Conservation (phyloP, 2,113 vertebrate species). For the Anarrhichthys ocellatus region DNA sequence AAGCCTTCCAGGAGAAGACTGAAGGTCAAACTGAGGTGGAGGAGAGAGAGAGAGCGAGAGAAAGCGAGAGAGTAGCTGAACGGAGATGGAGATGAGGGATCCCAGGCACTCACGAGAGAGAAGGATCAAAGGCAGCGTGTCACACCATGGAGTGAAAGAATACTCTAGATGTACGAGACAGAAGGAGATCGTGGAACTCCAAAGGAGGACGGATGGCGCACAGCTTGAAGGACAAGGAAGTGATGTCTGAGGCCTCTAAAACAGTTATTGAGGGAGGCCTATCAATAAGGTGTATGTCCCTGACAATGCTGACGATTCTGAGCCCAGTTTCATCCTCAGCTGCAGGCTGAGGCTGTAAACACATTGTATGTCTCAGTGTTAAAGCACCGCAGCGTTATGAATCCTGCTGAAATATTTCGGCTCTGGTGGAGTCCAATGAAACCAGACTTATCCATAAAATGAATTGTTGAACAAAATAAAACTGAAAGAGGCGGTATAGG, state of each 20-base stretch:
- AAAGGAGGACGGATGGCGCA: neutral
- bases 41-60: constrained; percentile 3
- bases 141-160: constrained; percentile 23
- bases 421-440: neutral
- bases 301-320: neutral
- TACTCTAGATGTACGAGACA: constrained; percentile 22
- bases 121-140: constrained; percentile 44
- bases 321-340: constrained; percentile 13
- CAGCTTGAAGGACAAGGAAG: constrained; percentile 13
- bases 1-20: constrained; percentile 39
- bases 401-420: constrained; percentile 2
- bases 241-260: constrained; percentile 27
- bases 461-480: neutral
- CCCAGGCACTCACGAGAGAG: constrained; percentile 29
- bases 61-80: neutral
- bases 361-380: constrained; percentile 7
- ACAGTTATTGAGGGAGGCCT: neutral
- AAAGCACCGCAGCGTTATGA: constrained; percentile 1
- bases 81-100: constrained; percentile 39
- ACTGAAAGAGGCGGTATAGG: neutral
- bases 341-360: constrained; percentile 3
- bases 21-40: constrained; percentile 60
- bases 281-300: constrained; percentile 5
- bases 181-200: constrained; percentile 2
- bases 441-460: constrained; percentile 1